Evolutionary conservation across 2,888 invertebrate species (phyloP), one percentile per base, ranked within the genome.

Genomic region (Pasiphila rectangulata): DNA sequence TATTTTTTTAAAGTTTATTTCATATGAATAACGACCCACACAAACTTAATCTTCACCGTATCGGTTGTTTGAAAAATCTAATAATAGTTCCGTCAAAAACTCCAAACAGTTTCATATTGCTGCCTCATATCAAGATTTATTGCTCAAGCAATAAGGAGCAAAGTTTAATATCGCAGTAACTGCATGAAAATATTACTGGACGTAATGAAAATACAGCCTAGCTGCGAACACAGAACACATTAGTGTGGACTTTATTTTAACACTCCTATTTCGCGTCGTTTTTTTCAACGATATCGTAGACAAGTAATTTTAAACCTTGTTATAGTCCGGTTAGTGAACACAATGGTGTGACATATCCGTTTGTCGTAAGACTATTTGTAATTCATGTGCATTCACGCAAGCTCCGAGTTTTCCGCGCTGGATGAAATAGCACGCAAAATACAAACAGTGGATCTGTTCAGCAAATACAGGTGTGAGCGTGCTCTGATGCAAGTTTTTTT

Each of bases 391-490:
- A 5, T 60, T 64, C 64, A 66, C 63, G 64, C 62, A 59, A 62
- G 63, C 59, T 46, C 51, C 58, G 60, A 50, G 61, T 62, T 67
- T 71, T 75, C 70, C 67, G 58, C 58, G 59, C 51, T 54, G 58
- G 54, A 45, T 57, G 60, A 69, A 74, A 72, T 61, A 60, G 54
- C 58, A 56, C 44, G 59, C 61, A 72, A 49, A 67, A 69, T 67
- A 40, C 27, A 67, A 71, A 67, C 64, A 64, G 61, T 58, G 63
- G 43, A 45, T 46, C 21, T 21, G 51, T 21, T 54, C 48, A 62
- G 59, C 66, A 62, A 59, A 58, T 46, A 50, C 51, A 51, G 45
- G 43, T 49, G 40, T 51, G 23, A 42, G 3, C 23, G 5, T 19
- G 25, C 4, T 36, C 19, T 17, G 20, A 42, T 38, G 13, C 21